These are phyloP conservation scores for Pandemis heparana DNA, from an alignment of 2,888 invertebrate species.

Conservation along the genomic window DNA sequence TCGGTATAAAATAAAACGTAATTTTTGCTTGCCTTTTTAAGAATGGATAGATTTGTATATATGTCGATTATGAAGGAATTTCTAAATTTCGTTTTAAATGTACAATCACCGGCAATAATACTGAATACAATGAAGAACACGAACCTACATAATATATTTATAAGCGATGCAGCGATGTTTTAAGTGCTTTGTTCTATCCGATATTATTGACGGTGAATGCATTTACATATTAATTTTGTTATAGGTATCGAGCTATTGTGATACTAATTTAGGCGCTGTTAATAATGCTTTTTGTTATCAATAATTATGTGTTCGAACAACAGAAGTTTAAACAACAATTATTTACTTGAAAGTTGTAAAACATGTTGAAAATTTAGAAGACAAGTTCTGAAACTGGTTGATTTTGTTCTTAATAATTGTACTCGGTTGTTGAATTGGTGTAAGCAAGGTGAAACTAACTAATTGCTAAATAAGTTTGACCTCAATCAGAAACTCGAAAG, in stretches of 20 bases:
- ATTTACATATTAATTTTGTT: no score
- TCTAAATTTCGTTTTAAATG: no score
- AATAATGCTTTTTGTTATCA: background rate
- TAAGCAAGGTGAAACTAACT: background rate
- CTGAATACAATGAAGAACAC: no score
- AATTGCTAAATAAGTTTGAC: slow-evolving; percentile 5
- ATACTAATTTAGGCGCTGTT: background rate
- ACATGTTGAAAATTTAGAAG: slow-evolving; percentile 3
- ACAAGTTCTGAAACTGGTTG: slow-evolving; percentile 5
- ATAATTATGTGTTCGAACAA: background rate
- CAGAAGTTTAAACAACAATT: background rate
- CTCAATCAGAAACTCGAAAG: slow-evolving; percentile 7
- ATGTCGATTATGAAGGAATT: no score
- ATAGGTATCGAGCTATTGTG: background rate
- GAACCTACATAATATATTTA: no score
- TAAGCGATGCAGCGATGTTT: no score
- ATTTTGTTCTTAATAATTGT: slow-evolving; percentile 9
- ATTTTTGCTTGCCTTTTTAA: no score
- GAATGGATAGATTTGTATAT: no score
- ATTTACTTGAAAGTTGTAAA: slow-evolving; percentile 7
- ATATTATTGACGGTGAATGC: no score
- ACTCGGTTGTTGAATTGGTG: background rate
- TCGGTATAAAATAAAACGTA: background rate
- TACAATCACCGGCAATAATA: no score
- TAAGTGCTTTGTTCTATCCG: no score